A percentile compares a stretch with the other conserved stretches of the same genome.
These are phyloP conservation scores for Hydra vulgaris DNA, from an alignment of 30 jellyfish, hydroid and myxozoan genomes.

Conservation along the genomic window DNA sequence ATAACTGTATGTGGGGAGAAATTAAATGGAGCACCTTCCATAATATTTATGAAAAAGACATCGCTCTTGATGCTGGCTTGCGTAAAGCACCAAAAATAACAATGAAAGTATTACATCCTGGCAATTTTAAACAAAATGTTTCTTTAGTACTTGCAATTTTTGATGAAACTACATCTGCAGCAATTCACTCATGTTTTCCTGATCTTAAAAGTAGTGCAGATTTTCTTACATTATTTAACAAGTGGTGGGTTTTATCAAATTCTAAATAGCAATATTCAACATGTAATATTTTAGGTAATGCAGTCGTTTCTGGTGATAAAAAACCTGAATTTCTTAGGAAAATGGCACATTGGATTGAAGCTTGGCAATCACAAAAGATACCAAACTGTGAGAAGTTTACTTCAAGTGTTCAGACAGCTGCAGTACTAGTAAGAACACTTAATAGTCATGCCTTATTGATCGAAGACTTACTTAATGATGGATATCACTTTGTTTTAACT, in stretches of 20 bases:
- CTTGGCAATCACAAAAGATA: not conserved
- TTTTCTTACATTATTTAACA: slow-evolving; percentile 1
- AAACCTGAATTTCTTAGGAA: slow-evolving; percentile 7
- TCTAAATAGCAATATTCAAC: not conserved
- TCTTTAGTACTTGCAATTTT: slow-evolving; percentile 3
- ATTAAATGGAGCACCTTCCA: not conserved
- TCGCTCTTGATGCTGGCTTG: not conserved
- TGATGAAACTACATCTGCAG: slow-evolving; percentile 10
- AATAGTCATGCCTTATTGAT: slow-evolving; percentile 2
- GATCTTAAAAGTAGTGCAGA: not conserved
- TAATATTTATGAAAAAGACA: slow-evolving; percentile 2
- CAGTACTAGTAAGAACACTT: not conserved
- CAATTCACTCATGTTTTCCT: slow-evolving; percentile 5
- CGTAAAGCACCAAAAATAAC: slow-evolving; percentile 7
- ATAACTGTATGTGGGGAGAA: slow-evolving; percentile 1
- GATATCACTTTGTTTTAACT: slow-evolving; percentile 15
- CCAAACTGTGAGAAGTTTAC: slow-evolving; percentile 12
- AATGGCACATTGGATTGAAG: slow-evolving; percentile 7
- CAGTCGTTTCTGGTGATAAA: not conserved
- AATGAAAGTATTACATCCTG: slow-evolving; percentile 10
- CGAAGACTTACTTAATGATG: slow-evolving; percentile 4
- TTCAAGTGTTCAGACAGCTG: not conserved
- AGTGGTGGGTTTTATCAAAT: slow-evolving; percentile 1
- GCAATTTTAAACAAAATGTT: slow-evolving; percentile 6
- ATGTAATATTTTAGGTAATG: slow-evolving; percentile 6